Conservation (phyloP, 2,888 invertebrate genomes). For the Cosmia pyralina region DNA sequence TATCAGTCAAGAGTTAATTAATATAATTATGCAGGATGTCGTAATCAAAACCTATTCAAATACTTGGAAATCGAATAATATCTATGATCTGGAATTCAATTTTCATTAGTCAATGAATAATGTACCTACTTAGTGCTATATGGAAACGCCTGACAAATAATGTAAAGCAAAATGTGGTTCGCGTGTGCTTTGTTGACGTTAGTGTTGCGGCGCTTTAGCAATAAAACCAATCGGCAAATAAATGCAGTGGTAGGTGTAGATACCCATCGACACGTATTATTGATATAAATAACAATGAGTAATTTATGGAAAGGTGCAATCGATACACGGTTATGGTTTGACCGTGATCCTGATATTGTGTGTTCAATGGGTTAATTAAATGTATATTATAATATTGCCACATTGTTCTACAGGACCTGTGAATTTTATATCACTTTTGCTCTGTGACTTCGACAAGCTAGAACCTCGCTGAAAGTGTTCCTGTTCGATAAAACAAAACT, state of each 20-base stretch:
- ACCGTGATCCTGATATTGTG: conserved; percentile 4
- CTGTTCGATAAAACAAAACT: not conserved
- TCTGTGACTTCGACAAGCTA: not conserved
- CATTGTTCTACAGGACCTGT: not conserved
- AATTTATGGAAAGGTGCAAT: conserved; percentile 26
- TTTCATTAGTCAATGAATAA: conserved; percentile 11
- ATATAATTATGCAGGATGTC: conserved; percentile 1
- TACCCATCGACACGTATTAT: conserved; percentile 20
- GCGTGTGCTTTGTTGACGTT: conserved; percentile 41
- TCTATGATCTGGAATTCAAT: conserved; percentile 1
- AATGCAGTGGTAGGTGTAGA: conserved; percentile 10
- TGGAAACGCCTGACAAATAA: conserved; percentile 62
- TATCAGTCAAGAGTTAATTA: not conserved
- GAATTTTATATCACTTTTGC: not conserved
- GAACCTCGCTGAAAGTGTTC: not conserved
- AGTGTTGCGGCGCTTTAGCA: conserved; percentile 46
- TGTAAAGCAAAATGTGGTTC: conserved; percentile 51
- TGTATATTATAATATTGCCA: not conserved
- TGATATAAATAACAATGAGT: conserved; percentile 21
- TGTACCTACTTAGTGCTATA: not conserved
- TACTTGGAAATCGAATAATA: not conserved
- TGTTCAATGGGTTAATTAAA: not conserved
- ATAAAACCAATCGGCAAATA: conserved; percentile 17
- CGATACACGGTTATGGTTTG: conserved; percentile 15
- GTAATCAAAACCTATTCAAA: conserved; percentile 2